phyloP scores from a whole-genome alignment of 1,140 invertebrate genomes.

The Stegodyphus mimosarum region DNA sequence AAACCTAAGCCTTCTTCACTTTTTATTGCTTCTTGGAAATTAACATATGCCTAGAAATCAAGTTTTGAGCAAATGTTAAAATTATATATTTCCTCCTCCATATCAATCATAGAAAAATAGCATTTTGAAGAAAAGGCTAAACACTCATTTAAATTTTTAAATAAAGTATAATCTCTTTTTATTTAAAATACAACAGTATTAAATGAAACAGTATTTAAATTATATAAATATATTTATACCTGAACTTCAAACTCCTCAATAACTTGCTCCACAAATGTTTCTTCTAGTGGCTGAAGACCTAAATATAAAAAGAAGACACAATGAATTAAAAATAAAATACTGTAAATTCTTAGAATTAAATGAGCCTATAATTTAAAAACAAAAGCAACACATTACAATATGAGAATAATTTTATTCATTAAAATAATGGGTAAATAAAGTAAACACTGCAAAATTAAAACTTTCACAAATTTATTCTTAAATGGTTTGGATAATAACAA shows the following conservation, averaged over 20 bases:
- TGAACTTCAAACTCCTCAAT: slow-evolving; percentile 91
- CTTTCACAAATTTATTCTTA: too few relatives aligned
- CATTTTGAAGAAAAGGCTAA: neutral
- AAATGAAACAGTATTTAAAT: too few relatives aligned
- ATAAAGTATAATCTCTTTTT: too few relatives aligned
- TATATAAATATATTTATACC: slow-evolving; percentile 61
- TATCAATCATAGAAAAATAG: neutral
- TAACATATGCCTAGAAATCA: slow-evolving; percentile 81
- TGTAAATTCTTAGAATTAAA: too few relatives aligned
- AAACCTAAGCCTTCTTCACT: slow-evolving; percentile 94
- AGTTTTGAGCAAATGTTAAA: neutral
- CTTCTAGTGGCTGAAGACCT: slow-evolving; percentile 79
- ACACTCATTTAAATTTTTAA: neutral
- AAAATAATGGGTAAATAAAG: too few relatives aligned
- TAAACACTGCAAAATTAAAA: too few relatives aligned
- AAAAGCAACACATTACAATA: too few relatives aligned
- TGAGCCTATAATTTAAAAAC: too few relatives aligned
- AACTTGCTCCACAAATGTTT: slow-evolving; percentile 89
- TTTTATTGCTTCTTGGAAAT: slow-evolving; percentile 91
- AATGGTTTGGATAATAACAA: too few relatives aligned
- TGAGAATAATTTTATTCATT: too few relatives aligned
- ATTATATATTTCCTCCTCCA: neutral
- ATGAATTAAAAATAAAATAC: too few relatives aligned
- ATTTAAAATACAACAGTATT: too few relatives aligned
- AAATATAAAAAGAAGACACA: slow-evolving; percentile 53